These are phyloP conservation scores for Melinaea menophilus DNA, from an alignment of 2,888 invertebrate species.

Conservation along the genomic window DNA sequence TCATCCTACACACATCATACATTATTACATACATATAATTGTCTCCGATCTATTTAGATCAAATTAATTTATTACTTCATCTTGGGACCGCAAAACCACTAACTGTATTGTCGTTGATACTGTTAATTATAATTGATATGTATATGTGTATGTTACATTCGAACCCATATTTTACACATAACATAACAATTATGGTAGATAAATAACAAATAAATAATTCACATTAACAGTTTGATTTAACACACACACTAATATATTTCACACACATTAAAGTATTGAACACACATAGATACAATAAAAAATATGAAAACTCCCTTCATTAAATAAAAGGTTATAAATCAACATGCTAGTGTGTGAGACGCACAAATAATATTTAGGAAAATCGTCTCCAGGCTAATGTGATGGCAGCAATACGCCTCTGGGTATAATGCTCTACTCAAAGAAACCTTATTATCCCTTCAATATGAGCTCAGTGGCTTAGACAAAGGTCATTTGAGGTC, in stretches of 20 bases:
- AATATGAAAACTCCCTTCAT: background rate
- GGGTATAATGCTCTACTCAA: conserved; percentile 5
- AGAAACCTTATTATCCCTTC: conserved; percentile 4
- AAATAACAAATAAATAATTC: no score
- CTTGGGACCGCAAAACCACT: conserved; percentile 35
- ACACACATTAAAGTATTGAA: no score
- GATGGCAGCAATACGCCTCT: conserved; percentile 4
- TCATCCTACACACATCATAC: no score
- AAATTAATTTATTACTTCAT: conserved; percentile 1
- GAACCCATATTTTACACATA: conserved; percentile 58
- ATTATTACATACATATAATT: background rate
- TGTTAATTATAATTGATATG: conserved; percentile 77
- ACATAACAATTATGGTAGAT: no score
- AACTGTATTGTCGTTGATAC: conserved; percentile 65
- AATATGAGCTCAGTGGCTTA: conserved; percentile 2
- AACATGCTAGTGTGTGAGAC: background rate
- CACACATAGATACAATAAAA: no score
- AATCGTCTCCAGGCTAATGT: conserved; percentile 18
- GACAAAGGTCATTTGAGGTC: conserved; percentile 4
- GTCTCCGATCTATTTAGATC: background rate
- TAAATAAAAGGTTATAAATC: conserved; percentile 1
- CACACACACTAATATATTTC: no score
- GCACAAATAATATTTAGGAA: conserved; percentile 2
- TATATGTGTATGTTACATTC: conserved; percentile 52
- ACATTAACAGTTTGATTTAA: no score